phyloP scores from a whole-genome alignment of 2,113 vertebrate species.

The Clarias magur region DNA sequence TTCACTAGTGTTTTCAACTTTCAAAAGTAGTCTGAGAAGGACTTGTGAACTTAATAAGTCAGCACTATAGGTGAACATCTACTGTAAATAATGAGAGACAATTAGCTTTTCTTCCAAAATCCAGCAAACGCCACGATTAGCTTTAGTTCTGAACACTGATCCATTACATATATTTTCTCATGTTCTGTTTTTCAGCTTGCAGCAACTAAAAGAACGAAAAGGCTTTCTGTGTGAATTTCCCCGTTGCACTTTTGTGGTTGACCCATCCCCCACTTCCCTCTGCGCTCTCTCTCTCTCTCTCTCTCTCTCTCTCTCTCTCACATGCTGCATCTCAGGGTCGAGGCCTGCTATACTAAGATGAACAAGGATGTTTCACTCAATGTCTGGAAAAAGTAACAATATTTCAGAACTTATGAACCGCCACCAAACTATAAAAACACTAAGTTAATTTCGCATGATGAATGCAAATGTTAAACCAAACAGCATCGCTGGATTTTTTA shows the following conservation, averaged over 20 bases:
- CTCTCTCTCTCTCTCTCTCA: slow-evolving; percentile 5
- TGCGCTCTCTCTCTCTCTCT: slow-evolving; percentile 5
- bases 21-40: not conserved
- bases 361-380: not conserved
- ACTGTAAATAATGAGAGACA: not conserved
- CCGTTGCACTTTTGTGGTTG: slow-evolving; percentile 37
- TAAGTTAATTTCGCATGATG: too few relatives aligned
- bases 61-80: not conserved
- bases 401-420: not conserved
- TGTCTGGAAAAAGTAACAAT: not conserved
- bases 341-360: not conserved
- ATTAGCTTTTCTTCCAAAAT: not conserved
- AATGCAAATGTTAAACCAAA: not conserved
- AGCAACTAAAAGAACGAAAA: slow-evolving; percentile 21
- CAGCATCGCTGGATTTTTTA: not conserved
- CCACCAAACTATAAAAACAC: not conserved
- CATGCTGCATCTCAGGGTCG: slow-evolving; percentile 9
- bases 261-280: slow-evolving; percentile 60
- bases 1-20: not conserved
- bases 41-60: not conserved
- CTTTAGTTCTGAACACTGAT: not conserved
- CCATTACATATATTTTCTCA: not conserved
- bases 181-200: not conserved
- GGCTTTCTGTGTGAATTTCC: slow-evolving; percentile 41
- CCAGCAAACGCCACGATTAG: not conserved